These are phyloP conservation scores for Arbacia lixula DNA, from an alignment of 53 echinoderm and acorn worm genomes.

Conservation along the genomic window DNA sequence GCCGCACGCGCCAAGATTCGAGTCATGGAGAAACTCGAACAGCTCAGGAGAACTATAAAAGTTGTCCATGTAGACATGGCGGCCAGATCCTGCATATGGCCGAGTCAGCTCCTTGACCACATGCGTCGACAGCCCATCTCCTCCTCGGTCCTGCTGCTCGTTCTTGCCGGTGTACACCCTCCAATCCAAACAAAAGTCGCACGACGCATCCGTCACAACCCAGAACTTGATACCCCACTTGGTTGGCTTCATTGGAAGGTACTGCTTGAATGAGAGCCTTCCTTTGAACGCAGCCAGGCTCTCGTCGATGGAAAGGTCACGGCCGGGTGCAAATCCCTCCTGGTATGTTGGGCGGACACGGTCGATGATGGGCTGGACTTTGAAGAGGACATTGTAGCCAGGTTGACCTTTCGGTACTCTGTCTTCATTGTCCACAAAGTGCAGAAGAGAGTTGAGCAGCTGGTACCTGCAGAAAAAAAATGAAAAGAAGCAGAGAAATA, in stretches of 20 bases:
- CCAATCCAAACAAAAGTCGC: no score
- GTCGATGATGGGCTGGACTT: constrained; percentile 39
- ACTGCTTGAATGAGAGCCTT: constrained; percentile 11
- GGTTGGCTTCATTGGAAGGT: no score
- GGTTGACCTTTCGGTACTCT: not conserved
- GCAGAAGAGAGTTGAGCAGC: constrained; percentile 14
- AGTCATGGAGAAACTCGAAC: not conserved
- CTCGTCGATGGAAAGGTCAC: constrained; percentile 27
- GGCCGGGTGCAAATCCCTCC: constrained; percentile 1
- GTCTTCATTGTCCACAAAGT: constrained; percentile 34
- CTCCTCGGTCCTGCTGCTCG: constrained; percentile 12
- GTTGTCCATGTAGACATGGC: constrained; percentile 15
- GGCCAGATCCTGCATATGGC: not conserved
- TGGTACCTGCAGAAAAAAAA: not conserved
- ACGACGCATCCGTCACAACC: no score
- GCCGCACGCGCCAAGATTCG: not conserved
- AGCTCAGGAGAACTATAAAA: constrained; percentile 20
- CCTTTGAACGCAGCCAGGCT: constrained; percentile 52
- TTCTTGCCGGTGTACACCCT: constrained; percentile 15
- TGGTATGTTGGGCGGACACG: not conserved
- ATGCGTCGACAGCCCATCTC: not conserved
- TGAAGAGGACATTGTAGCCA: constrained; percentile 2
- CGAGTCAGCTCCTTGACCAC: no score
- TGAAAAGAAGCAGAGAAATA: not conserved
- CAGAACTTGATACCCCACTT: no score